Percentiles rank a stretch among this genome's conserved stretches.
phyloP scores from a whole-genome alignment of 2,888 invertebrate species.

The Flexamia atlantica region DNA sequence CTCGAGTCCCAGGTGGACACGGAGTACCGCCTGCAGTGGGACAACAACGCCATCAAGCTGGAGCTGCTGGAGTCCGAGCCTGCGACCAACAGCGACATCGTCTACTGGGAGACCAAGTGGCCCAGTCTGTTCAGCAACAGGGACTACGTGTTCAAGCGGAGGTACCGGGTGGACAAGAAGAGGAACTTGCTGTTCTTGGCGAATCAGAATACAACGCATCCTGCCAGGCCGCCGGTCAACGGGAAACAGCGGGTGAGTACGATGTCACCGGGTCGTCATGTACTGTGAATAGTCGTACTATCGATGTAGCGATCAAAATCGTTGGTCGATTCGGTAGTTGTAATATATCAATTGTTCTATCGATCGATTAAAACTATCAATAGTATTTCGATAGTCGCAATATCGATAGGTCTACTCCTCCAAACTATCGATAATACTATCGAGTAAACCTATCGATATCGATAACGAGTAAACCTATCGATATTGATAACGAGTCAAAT shows the following conservation, averaged over 20 bases:
- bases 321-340: no score
- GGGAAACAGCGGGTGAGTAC: slow-evolving; percentile 82
- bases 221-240: slow-evolving; percentile 81
- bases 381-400: no score
- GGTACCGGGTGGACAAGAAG: slow-evolving; percentile 79
- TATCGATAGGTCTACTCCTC: no score
- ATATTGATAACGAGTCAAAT: no score
- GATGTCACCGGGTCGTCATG: no score
- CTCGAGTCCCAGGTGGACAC: slow-evolving; percentile 89
- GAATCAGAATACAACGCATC: slow-evolving; percentile 84
- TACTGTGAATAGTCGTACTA: no score
- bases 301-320: no score
- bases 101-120: slow-evolving; percentile 95
- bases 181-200: slow-evolving; percentile 81
- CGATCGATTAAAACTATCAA: no score
- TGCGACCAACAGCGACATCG: slow-evolving; percentile 81
- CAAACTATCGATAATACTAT: no score
- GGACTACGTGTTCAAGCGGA: slow-evolving; percentile 90
- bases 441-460: no score
- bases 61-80: slow-evolving; percentile 84
- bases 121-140: slow-evolving; percentile 92
- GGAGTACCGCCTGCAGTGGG: slow-evolving; percentile 88
- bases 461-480: no score
- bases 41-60: slow-evolving; percentile 85
- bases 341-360: no score